phyloP scores from a whole-genome alignment of 2,888 invertebrate genomes.

The Hololepta plana region DNA sequence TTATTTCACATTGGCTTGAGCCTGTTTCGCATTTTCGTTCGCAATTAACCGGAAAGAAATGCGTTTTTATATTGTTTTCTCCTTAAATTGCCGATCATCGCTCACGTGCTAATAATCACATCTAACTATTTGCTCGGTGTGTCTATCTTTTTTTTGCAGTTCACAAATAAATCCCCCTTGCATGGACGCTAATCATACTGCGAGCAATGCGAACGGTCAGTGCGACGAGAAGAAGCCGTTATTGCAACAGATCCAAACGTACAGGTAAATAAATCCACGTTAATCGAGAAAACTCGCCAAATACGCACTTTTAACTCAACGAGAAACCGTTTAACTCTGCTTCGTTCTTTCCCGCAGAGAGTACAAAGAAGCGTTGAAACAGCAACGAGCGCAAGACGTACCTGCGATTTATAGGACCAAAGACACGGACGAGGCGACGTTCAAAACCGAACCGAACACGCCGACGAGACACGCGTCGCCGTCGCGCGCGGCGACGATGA shows the following conservation, averaged over 20 bases:
- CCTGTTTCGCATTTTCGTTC: no score
- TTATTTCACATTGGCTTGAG: no score
- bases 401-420: slow-evolving; percentile 50
- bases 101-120: no score
- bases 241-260: slow-evolving; percentile 53
- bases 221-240: slow-evolving; percentile 46
- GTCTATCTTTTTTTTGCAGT: slow-evolving; percentile 20
- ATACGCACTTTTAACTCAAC: background rate
- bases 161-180: slow-evolving; percentile 39
- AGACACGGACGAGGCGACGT: slow-evolving; percentile 28
- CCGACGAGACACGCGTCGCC: slow-evolving; percentile 32
- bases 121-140: slow-evolving; percentile 11
- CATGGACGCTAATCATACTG: slow-evolving; percentile 32
- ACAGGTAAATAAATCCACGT: slow-evolving; percentile 48
- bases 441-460: slow-evolving; percentile 30
- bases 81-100: no score
- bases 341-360: no score
- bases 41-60: no score
- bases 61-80: no score
- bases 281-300: no score
- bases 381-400: slow-evolving; percentile 64
- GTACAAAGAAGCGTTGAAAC: slow-evolving; percentile 77
- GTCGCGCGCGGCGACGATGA: slow-evolving; percentile 8
- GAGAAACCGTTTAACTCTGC: slow-evolving; percentile 12
- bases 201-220: slow-evolving; percentile 40